Percentiles rank a stretch among this genome's conserved stretches.
Evolutionary conservation across 2,113 vertebrate genomes (phyloP).

Genomic region (Poecile atricapillus): DNA sequence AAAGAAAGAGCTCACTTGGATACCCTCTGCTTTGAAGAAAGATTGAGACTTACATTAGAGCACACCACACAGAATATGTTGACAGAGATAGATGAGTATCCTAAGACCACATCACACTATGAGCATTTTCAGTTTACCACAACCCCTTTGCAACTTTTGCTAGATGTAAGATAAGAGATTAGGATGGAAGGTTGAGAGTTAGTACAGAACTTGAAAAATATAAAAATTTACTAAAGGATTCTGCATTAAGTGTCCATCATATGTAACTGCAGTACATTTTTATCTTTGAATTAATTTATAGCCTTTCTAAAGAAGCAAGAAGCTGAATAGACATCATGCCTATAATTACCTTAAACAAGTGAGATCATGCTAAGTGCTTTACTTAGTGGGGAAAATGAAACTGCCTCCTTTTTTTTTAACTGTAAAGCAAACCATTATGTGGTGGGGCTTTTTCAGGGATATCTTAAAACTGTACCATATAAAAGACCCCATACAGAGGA

Average conservation of each 20-base stretch:
- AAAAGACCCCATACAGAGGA: neutral
- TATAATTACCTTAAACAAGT: neutral
- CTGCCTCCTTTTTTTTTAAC: neutral
- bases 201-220: neutral
- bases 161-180: neutral
- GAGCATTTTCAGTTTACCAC: neutral
- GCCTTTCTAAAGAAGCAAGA: neutral
- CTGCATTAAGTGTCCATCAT: neutral
- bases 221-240: neutral
- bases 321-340: neutral
- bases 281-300: neutral
- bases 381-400: neutral
- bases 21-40: neutral
- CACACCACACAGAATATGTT: neutral
- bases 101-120: neutral
- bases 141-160: neutral
- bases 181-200: neutral
- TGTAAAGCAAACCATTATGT: neutral
- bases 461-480: neutral
- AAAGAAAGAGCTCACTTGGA: neutral
- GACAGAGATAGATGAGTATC: neutral
- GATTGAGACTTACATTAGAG: neutral
- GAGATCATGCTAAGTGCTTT: neutral
- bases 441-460: neutral
- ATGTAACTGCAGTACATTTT: neutral